Evolutionary conservation across 2,888 invertebrate genomes (phyloP).

Genomic region (Calameuta pallipes): DNA sequence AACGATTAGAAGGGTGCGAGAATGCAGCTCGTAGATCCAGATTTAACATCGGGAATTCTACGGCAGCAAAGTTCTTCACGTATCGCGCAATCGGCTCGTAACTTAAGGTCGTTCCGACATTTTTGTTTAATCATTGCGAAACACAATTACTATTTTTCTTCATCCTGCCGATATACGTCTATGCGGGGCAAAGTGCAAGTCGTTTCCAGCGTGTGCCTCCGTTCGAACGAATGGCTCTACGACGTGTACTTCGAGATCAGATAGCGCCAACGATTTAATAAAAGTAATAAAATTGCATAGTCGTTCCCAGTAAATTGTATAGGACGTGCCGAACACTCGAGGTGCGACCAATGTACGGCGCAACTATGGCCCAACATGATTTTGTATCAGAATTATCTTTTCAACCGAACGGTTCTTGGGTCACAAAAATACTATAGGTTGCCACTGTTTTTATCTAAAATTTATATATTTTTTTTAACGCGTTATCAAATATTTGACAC

Average conservation of each 20-base stretch:
- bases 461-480: background rate
- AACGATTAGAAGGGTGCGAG: background rate
- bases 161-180: background rate
- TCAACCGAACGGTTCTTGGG: background rate
- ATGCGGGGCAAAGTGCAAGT: slow-evolving; percentile 7
- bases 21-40: background rate
- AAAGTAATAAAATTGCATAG: slow-evolving; percentile 32
- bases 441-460: background rate
- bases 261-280: slow-evolving; percentile 34
- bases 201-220: slow-evolving; percentile 3
- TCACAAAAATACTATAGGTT: background rate
- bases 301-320: slow-evolving; percentile 33
- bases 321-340: slow-evolving; percentile 22
- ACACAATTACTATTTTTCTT: slow-evolving; percentile 3
- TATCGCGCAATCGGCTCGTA: slow-evolving; percentile 1
- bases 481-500: background rate
- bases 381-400: background rate
- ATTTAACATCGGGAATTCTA: background rate
- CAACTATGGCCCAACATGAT: background rate
- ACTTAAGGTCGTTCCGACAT: slow-evolving; percentile 1
- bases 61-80: background rate
- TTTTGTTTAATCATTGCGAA: slow-evolving; percentile 7
- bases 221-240: slow-evolving; percentile 22
- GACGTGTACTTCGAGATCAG: slow-evolving; percentile 28
- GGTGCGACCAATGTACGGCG: background rate